Evolutionary conservation across 2,797 vertebrate species (phyloP), one percentile per base, ranked within the genome.

Genomic region (Rhyacichthys aspro): DNA sequence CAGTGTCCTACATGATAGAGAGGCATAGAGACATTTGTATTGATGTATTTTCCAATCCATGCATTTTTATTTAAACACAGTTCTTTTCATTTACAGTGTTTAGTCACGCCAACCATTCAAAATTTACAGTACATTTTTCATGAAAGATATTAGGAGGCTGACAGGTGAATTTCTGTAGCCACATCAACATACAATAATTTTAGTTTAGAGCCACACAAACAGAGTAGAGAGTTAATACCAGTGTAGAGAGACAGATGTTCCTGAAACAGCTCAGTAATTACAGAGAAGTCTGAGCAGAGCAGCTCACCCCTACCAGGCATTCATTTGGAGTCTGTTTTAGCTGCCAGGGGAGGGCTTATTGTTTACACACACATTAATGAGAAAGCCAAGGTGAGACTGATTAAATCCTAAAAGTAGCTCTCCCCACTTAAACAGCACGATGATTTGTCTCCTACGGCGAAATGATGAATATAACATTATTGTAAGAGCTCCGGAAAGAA

Each of bases 211-310:
- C 56, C 39, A 55, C 18, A 55, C 46, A 70, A 58, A 60, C 39
- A 8, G 43, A 64, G 49, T 34, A 62, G 48, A 62, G 48, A 38
- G 74, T 70, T 79, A 73, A 76, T 60, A 60, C 44, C 69, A 75
- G 59, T 59, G 74, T 49, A 55, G 71, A 75, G 63, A 76, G 72
- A 86, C 88, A 91, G 88, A 90, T 88, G 87, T 88, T 90, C 63
- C 79, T 76, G 86, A 82, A 90, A 86, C 89, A 84, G 86, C 82
- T 84, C 81, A 87, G 89, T 87, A 86, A 90, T 90, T 89, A 87
- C 85, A 87, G 73, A 82, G 79, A 85, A 82, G 71, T 76, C 55
- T 33, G 70, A 81, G 65, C 74, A 57, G 48, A 79, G 59, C 66
- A 37, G 78, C 76, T 86, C 84, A 84, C 81, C 81, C 81, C 86